Conservation (phyloP, 2,888 invertebrate species). For the Conomelus anceps region DNA sequence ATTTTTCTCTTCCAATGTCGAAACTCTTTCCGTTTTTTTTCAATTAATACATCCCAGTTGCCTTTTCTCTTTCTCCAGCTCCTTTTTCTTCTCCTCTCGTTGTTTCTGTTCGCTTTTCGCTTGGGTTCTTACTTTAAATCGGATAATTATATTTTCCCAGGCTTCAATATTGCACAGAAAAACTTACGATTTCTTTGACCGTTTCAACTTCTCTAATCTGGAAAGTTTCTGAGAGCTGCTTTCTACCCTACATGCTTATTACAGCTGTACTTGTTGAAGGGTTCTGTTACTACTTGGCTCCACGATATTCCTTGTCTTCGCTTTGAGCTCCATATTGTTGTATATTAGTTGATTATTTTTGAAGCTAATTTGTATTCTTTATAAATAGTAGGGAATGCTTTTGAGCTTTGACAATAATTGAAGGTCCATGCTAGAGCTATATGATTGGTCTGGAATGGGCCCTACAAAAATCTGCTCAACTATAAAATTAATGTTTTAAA, state of each 20-base stretch:
- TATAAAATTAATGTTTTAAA: no score
- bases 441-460: no score
- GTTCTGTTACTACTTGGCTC: not conserved
- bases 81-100: not conserved
- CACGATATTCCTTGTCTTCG: not conserved
- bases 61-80: no score
- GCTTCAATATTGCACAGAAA: not conserved
- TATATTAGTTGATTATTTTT: no score
- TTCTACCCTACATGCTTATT: not conserved
- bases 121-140: not conserved
- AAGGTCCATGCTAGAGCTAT: no score
- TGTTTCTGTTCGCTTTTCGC: not conserved
- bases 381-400: no score
- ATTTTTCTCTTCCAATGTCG: no score
- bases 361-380: no score
- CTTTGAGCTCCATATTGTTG: not conserved
- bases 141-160: not conserved
- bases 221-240: not conserved
- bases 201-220: not conserved
- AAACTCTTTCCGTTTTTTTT: not conserved
- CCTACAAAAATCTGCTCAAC: no score
- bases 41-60: not conserved
- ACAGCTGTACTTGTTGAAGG: not conserved
- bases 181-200: not conserved
- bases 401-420: no score